These are phyloP conservation scores for Misgurnus mizolepis DNA, from an alignment of 2,113 vertebrate species.

Conservation along the genomic window DNA sequence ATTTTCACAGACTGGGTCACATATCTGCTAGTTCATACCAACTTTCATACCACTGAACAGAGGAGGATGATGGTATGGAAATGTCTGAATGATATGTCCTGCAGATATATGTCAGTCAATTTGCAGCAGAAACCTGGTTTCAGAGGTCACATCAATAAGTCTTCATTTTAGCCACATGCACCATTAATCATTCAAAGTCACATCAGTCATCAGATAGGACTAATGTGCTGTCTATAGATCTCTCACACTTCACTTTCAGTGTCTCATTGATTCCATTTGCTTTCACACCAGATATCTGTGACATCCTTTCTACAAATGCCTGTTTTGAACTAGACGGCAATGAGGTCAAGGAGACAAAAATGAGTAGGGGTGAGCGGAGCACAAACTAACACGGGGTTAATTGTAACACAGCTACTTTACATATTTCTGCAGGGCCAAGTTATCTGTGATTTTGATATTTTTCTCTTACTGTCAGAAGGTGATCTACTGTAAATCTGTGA, in stretches of 20 bases:
- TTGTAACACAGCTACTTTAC: too few species aligned
- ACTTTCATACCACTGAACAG: neutral
- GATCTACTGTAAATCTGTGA: too few species aligned
- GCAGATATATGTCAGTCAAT: conserved; percentile 41
- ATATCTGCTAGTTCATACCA: neutral
- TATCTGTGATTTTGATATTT: too few species aligned
- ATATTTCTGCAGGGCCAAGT: too few species aligned
- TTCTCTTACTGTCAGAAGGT: too few species aligned
- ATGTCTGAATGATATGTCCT: conserved; percentile 33
- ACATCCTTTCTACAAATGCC: neutral
- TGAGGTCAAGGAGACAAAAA: neutral
- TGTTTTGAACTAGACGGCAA: neutral
- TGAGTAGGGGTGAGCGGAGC: neutral
- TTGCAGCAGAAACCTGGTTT: conserved; percentile 34
- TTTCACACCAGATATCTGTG: conserved; percentile 19
- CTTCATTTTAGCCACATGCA: conserved; percentile 35
- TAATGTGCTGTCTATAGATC: conserved; percentile 49
- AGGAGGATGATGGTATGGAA: conserved; percentile 16
- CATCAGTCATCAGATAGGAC: conserved; percentile 15
- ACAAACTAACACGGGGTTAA: too few species aligned
- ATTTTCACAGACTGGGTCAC: neutral
- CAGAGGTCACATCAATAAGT: conserved; percentile 57
- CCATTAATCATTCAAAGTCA: conserved; percentile 46
- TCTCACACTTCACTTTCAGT: conserved; percentile 23
- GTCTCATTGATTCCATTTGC: conserved; percentile 32